Percentiles rank a stretch among this genome's conserved stretches.
These are phyloP conservation scores for Malurus melanocephalus DNA, from an alignment of 2,113 vertebrate genomes.

Conservation along the genomic window DNA sequence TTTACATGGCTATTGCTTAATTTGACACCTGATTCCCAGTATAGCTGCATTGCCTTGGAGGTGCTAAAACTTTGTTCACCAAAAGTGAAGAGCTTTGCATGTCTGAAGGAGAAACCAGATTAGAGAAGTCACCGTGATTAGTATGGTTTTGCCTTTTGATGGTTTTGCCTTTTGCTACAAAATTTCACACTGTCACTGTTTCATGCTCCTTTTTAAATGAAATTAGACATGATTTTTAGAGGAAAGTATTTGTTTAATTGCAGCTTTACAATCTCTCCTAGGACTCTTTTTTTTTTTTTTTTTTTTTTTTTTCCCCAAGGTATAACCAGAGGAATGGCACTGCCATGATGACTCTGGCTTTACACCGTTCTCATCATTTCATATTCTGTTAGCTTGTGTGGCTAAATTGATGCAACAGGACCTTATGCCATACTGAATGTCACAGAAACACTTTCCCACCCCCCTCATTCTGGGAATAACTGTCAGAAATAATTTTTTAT, in stretches of 20 bases:
- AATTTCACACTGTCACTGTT: background rate
- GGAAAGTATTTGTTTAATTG: background rate
- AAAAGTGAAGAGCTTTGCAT: background rate
- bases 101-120: background rate
- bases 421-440: background rate
- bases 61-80: background rate
- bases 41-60: background rate
- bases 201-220: background rate
- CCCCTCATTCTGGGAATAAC: background rate
- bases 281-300: rapidly evolving
- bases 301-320: background rate
- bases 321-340: background rate
- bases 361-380: background rate
- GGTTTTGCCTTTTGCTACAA: background rate
- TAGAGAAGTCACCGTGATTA: background rate
- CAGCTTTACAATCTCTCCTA: background rate
- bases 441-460: background rate
- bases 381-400: background rate
- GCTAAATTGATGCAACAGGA: background rate
- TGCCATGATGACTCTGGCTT: background rate
- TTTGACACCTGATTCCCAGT: background rate
- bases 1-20: background rate
- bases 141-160: background rate
- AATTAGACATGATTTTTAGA: background rate
- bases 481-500: constrained; percentile 13